Evolutionary conservation across 1,140 invertebrate genomes (phyloP).

Genomic region (Diorhabda carinulata): DNA sequence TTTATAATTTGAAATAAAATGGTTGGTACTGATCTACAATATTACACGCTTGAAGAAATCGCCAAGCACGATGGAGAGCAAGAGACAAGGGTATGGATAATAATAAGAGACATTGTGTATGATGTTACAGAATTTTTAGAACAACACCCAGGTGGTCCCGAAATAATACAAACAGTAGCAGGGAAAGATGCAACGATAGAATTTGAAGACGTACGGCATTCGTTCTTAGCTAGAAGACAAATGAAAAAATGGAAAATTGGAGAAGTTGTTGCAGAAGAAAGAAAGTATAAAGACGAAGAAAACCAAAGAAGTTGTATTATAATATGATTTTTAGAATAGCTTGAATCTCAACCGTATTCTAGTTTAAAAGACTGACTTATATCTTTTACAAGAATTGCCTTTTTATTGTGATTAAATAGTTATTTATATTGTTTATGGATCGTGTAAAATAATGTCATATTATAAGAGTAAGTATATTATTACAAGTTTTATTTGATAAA

Average conservation of each 20-base stretch:
- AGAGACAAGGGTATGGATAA: slow-evolving; percentile 55
- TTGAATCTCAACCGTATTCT: too few relatives aligned
- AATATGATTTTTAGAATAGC: too few relatives aligned
- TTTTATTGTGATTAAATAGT: too few relatives aligned
- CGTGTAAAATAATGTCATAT: too few relatives aligned
- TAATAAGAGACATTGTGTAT: slow-evolving; percentile 62
- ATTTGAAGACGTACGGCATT: slow-evolving; percentile 64
- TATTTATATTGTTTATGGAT: too few relatives aligned
- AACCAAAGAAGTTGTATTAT: not conserved
- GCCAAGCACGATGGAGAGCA: slow-evolving; percentile 53
- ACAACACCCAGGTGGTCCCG: slow-evolving; percentile 64
- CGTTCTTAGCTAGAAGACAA: slow-evolving; percentile 55
- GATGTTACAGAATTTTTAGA: slow-evolving; percentile 61
- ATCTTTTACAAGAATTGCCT: too few relatives aligned
- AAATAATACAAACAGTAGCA: slow-evolving; percentile 58
- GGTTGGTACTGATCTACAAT: slow-evolving; percentile 21
- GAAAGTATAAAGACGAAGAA: not conserved
- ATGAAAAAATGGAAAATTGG: slow-evolving; percentile 63
- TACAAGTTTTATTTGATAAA: too few relatives aligned
- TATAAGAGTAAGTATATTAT: too few relatives aligned
- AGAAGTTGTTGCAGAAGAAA: slow-evolving; percentile 51
- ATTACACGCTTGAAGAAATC: slow-evolving; percentile 55
- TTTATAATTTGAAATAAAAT: too few relatives aligned
- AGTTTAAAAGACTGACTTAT: too few relatives aligned
- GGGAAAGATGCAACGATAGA: slow-evolving; percentile 61